Percentiles rank a stretch among this genome's conserved stretches.
Evolutionary conservation across 2,113 vertebrate species (phyloP).

Genomic region (Oreotrochilus melanogaster): DNA sequence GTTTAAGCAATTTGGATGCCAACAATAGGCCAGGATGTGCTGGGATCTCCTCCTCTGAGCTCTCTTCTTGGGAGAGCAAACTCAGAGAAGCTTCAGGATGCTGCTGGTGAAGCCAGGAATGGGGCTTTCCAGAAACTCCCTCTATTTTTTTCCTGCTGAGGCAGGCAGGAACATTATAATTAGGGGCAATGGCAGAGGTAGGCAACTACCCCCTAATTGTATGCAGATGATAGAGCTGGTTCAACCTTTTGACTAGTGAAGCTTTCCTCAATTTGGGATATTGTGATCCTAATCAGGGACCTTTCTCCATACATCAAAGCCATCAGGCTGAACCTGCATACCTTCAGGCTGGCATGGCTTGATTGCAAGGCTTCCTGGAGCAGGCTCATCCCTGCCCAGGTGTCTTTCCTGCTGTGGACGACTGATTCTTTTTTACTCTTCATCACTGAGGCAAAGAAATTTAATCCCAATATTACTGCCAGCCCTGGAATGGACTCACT

Average conservation of each 20-base stretch:
- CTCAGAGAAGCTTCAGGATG: not conserved
- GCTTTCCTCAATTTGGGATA: conserved; percentile 69
- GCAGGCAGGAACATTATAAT: not conserved
- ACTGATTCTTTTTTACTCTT: conserved; percentile 62
- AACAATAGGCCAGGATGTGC: not conserved
- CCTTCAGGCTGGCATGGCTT: conserved; percentile 34
- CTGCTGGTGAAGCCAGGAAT: not conserved
- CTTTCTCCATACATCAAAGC: conserved; percentile 70
- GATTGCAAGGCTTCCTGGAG: conserved; percentile 59
- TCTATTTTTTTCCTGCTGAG: not conserved
- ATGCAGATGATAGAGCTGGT: conserved; percentile 58
- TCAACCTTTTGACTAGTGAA: conserved; percentile 72
- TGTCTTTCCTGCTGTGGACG: conserved; percentile 62
- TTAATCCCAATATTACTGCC: conserved; percentile 61
- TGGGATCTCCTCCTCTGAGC: not conserved
- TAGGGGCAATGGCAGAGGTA: conserved; percentile 32
- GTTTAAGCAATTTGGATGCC: not conserved
- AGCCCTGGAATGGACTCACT: conserved; percentile 33
- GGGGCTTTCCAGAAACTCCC: not conserved
- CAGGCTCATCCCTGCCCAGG: conserved; percentile 60
- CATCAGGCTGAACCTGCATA: not conserved
- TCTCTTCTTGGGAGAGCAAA: not conserved
- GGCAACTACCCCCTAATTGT: conserved; percentile 59
- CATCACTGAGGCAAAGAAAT: conserved; percentile 57
- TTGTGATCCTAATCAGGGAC: conserved; percentile 75